Percentiles rank a stretch among this genome's conserved stretches.
Conservation (phyloP, 2,888 invertebrate genomes). For the Orthonychiurus folsomi region DNA sequence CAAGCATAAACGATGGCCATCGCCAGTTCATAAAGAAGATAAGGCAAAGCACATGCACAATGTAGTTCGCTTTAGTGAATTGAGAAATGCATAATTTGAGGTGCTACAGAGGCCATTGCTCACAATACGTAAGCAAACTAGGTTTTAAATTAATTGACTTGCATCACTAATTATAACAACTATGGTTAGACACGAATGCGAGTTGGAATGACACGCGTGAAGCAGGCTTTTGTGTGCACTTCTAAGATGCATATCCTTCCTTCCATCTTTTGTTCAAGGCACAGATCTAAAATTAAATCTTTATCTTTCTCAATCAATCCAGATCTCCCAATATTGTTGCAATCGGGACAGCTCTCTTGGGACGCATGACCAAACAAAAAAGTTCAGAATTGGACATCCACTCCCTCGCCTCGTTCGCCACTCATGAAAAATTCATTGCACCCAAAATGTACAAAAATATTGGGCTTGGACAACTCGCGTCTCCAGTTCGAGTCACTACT, state of each 20-base stretch:
- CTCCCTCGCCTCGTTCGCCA: not conserved
- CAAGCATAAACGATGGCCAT: too few species aligned
- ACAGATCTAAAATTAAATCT: not conserved
- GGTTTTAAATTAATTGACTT: too few species aligned
- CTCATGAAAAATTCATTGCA: not conserved
- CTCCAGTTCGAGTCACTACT: constrained; percentile 5
- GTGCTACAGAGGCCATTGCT: too few species aligned
- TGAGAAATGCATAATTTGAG: too few species aligned
- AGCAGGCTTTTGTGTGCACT: too few species aligned
- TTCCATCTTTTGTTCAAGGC: not conserved
- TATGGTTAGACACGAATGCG: too few species aligned
- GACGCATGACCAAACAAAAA: constrained; percentile 7
- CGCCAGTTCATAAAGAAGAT: too few species aligned
- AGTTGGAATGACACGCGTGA: too few species aligned
- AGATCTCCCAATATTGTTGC: constrained; percentile 14
- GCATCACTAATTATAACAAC: too few species aligned
- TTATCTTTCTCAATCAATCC: not conserved
- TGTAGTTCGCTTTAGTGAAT: too few species aligned
- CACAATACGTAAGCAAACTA: too few species aligned
- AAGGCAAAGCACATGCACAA: too few species aligned
- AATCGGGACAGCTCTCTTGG: constrained; percentile 11
- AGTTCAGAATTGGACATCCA: not conserved
- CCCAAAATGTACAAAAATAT: constrained; percentile 19
- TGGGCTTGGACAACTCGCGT: constrained; percentile 18
- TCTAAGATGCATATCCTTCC: not conserved